Base-by-base conservation (phyloP, 2,113 vertebrate species). In the Rhineura floridana region DNA sequence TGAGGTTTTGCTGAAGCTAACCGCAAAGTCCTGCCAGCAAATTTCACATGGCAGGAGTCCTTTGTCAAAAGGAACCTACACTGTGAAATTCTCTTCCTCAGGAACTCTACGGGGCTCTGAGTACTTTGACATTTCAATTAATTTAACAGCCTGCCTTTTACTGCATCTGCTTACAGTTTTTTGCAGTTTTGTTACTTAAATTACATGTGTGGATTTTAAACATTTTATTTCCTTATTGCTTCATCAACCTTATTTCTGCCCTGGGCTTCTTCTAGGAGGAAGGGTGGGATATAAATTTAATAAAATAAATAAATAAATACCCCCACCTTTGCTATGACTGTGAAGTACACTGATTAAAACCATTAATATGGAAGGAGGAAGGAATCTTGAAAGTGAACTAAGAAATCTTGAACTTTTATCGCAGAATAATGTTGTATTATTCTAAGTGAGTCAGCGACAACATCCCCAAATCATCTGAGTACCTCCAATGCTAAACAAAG, bases 101-200 rank as follows among this genome's bases (percentile, higher is more conserved):
- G 55, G 55, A 93, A 81, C 92, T 93, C 90, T 50, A 11, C 8
- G 0, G 93, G 90, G 76, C 50, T 90, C 93, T 0, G 55, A 93
- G 89, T 91, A 52, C 87, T 94, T 33, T 93, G 93, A 93, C 93
- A 92, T 93, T 93, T 95, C 92, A 88, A 82, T 94, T 93, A 69
- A 86, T 78, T 82, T 88, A 82, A 82, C 62, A 0, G 77, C n/a
- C 87, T 90, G 75, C 55, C 1, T 1, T 69, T 90, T 62, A 67
- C 46, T 88, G 59, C 23, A 67, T 84, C 2, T 0, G 36, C 81
- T 91, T 84, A 77, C 59, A 0, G 4, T 2, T 1, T 73, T 55
- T 3, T 73, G 87, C 52, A 36, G 88, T 76, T 52, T 75, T 42
- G 80, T 55, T 50, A 73, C 39, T 76, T 87, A 81, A 82, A 63